Base-by-base conservation (phyloP, 2,113 vertebrate species). In the Notothenia rossii region DNA sequence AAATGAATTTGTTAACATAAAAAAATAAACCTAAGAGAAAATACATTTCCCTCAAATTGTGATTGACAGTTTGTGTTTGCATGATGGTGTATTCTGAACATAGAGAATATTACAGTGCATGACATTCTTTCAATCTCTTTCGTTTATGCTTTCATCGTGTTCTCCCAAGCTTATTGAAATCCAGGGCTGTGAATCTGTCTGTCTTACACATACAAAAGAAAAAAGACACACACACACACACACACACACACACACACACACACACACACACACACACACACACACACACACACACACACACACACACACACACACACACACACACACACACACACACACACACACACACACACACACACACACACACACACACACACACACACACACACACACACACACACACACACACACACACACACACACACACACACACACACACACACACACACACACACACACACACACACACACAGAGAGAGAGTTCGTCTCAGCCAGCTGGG, bases 401-500 rank as follows among this genome's bases (percentile, higher is more conserved):
- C 73, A 66, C 69, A 66, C 61, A 51, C 49, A 49, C 70, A 45
- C 79, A 73, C 11, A 77, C 58, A 22, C 22, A 22, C 22, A 22
- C 22, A 22, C 22, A 22, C 22, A 22, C 22, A 22, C 22, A 22
- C 22, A 22, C 22, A 22, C 22, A 22, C 22, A 75, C 60, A 58
- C 48, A 55, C 68, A 51, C 77, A 72, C 56, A 62, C 64, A 76
- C 36, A 54, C 58, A 60, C 33, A 67, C 63, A 77, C 33, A 72
- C 55, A 87, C 54, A 76, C 50, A 78, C 62, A 78, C n/a, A 71
- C 11, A 77, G n/a, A n/a, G n/a, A n/a, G n/a, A 60, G 75, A 80
- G 79, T 79, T 60, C 72, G 71, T 74, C 76, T 74, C 86, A 75
- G 77, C 66, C 85, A 93, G 73, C 79, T 81, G 74, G 85, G 88